Conservation (phyloP, 1,140 invertebrate genomes). For the Uloborus diversus region DNA sequence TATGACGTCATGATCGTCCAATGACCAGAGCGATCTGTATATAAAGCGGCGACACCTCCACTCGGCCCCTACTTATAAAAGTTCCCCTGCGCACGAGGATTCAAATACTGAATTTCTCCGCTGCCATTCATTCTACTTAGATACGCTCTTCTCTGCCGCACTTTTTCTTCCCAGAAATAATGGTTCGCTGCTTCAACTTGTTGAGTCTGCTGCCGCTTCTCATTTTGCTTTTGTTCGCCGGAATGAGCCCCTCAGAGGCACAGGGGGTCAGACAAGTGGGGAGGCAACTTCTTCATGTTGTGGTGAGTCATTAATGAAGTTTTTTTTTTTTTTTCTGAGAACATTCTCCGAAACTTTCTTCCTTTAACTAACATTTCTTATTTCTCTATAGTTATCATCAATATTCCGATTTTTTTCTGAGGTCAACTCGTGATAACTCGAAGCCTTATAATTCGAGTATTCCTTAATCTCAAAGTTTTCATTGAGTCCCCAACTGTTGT, state of each 20-base stretch:
- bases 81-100: neutral
- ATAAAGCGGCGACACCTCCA: constrained; percentile 1
- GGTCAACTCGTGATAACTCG: no score
- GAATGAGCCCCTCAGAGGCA: constrained; percentile 3
- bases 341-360: neutral
- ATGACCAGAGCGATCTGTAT: constrained; percentile 6
- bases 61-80: neutral
- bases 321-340: neutral
- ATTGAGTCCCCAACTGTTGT: no score
- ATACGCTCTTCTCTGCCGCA: neutral
- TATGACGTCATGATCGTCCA: constrained; percentile 11
- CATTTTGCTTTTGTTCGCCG: neutral
- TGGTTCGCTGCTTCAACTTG: neutral
- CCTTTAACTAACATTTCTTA: no score
- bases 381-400: no score
- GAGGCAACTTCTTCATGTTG: neutral
- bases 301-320: neutral
- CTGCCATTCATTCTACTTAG: neutral
- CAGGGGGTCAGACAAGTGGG: neutral
- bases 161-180: neutral
- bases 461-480: no score
- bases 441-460: no score
- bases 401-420: no score
- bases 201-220: constrained; percentile 8
- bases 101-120: neutral